Evolutionary conservation across 2,888 invertebrate species (phyloP).

Genomic region (Elaeidobius kamerunicus): DNA sequence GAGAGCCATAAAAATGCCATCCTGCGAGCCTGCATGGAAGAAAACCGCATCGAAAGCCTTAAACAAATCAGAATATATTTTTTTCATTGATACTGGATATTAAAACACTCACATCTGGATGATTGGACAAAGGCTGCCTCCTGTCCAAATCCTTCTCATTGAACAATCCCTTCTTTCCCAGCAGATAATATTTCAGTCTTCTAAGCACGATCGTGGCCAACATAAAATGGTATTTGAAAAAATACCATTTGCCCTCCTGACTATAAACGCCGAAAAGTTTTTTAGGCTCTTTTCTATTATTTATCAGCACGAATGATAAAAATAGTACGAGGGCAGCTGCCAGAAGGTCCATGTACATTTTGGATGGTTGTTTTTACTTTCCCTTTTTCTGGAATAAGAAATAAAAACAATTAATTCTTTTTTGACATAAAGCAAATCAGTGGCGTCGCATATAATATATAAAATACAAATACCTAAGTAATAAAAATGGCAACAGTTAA

Average conservation of each 20-base stretch:
- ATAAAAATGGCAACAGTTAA: too few relatives aligned
- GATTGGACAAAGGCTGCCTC: constrained; percentile 57
- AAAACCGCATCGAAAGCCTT: constrained; percentile 78
- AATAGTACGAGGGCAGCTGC: constrained; percentile 23
- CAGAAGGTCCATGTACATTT: constrained; percentile 28
- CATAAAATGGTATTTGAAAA: constrained; percentile 59
- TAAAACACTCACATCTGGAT: constrained; percentile 52
- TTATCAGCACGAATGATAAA: constrained; percentile 14
- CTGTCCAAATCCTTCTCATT: constrained; percentile 55
- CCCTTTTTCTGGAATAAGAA: too few relatives aligned
- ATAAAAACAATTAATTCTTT: too few relatives aligned
- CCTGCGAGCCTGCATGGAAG: constrained; percentile 63
- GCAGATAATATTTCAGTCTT: constrained; percentile 52
- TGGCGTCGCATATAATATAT: too few relatives aligned
- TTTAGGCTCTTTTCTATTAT: constrained; percentile 47
- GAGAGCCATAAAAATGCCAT: constrained; percentile 63
- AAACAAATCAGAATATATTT: constrained; percentile 9
- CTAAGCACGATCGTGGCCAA: constrained; percentile 54
- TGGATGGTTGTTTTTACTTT: not conserved
- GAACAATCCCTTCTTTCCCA: constrained; percentile 37
- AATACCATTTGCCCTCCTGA: constrained; percentile 62
- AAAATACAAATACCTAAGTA: too few relatives aligned
- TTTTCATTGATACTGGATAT: too few relatives aligned
- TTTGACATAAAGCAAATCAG: too few relatives aligned
- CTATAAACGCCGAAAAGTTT: constrained; percentile 60